Evolutionary conservation across 2,888 invertebrate species (phyloP), one percentile per base, ranked within the genome.

Genomic region (Hydrotaea diabolus): DNA sequence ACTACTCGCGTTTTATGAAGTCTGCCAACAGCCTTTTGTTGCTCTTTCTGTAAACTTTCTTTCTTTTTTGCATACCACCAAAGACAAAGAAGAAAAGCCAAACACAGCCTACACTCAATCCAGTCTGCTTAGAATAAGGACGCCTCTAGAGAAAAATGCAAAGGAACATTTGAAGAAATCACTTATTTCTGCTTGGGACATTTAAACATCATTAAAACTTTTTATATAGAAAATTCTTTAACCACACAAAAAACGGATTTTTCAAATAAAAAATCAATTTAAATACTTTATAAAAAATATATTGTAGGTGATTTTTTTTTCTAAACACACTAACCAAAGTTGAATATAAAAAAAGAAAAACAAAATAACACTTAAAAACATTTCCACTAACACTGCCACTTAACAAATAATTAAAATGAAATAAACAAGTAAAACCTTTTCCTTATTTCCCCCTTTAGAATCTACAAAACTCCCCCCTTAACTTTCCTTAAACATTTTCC

Each of bases 141-240:
- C 82, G 80, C 82, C 78, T 80, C 26, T 43, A 19, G n/a, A 59
- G 46, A 31, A 55, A 75, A 71, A 71, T 15, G n/a, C 49, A n/a
- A 19, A 55, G 59, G 31, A 31, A 31, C 31, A 31, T 77, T 66
- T 19, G 9, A 39, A 13, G 21, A 66, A 9, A 62, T 31, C 2
- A 62, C 11, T 13, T 23, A 86, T 88, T 89, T 89, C 89, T 89
- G 89, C 89, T 89, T 89, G 90, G 89, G 89, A 88, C 88, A 77
- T 88, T 86, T 87, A 85, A 80, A 76, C 62, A 69, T 78, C 57
- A 64, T 78, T 31, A 31, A 31, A 46, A 23, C 23, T 21, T 74
- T 21, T 49, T 15, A 64, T 23, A 23, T 39, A 69, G 4, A 57
- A 19, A 71, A 15, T 53, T 53, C n/a, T 19, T 57, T 31, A 31